These are phyloP conservation scores for Hippoglossus stenolepis DNA, from an alignment of 2,113 vertebrate species.

Conservation along the genomic window DNA sequence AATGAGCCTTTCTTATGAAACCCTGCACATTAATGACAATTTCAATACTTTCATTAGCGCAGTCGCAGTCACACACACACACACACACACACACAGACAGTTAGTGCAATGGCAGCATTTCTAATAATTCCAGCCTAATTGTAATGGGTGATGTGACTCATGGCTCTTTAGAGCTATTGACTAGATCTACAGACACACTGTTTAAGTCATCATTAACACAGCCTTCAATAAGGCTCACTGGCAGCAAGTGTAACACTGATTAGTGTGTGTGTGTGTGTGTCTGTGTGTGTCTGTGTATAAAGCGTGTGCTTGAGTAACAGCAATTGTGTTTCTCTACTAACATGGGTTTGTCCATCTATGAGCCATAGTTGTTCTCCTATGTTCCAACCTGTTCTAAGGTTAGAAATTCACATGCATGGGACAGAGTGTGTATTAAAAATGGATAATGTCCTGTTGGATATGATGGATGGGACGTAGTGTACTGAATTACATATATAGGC, in stretches of 20 bases:
- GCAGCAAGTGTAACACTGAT: slow-evolving; percentile 17
- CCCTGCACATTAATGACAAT: too few species aligned
- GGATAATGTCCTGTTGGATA: slow-evolving; percentile 25
- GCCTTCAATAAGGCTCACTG: slow-evolving; percentile 53
- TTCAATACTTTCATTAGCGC: too few species aligned
- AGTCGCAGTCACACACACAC: too few species aligned
- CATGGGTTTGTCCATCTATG: neutral
- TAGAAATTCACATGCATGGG: slow-evolving; percentile 13
- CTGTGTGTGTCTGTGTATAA: slow-evolving; percentile 20
- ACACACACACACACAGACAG: neutral
- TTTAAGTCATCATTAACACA: slow-evolving; percentile 71
- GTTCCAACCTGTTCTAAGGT: neutral
- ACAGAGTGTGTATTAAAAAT: slow-evolving; percentile 6
- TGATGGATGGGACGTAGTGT: slow-evolving; percentile 19
- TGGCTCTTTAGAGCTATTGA: slow-evolving; percentile 63
- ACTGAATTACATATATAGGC: slow-evolving; percentile 45
- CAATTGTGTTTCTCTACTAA: neutral
- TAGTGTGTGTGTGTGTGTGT: slow-evolving; percentile 31
- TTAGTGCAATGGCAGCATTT: slow-evolving; percentile 21
- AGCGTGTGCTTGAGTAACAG: slow-evolving; percentile 6
- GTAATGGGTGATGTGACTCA: slow-evolving; percentile 58
- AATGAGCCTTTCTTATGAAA: too few species aligned
- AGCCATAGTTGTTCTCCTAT: neutral
- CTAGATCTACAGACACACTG: slow-evolving; percentile 60
- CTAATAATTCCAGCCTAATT: slow-evolving; percentile 63